Evolutionary conservation across 2,888 invertebrate species (phyloP).

Genomic region (Nysson spinosus): DNA sequence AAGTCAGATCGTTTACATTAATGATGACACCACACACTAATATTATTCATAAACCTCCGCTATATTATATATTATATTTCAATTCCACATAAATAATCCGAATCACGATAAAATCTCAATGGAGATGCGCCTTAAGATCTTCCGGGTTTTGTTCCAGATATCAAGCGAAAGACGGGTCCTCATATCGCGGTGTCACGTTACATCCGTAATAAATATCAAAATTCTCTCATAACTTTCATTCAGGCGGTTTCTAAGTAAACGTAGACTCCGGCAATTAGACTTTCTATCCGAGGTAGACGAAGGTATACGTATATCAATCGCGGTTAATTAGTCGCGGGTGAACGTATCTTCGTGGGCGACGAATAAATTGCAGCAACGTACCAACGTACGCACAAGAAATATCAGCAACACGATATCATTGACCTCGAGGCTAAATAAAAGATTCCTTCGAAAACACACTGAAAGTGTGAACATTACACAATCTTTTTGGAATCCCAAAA

Average conservation of each 20-base stretch:
- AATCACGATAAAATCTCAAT: no score
- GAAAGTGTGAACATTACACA: no score
- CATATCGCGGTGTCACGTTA: conserved; percentile 3
- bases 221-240: conserved; percentile 32
- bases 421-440: conserved; percentile 58
- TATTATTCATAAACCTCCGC: no score
- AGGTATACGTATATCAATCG: conserved; percentile 51
- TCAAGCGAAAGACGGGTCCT: not conserved
- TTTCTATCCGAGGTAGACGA: conserved; percentile 23
- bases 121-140: not conserved
- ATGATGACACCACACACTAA: no score
- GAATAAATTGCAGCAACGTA: conserved; percentile 26
- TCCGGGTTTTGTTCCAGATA: not conserved
- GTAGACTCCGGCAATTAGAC: conserved; percentile 27
- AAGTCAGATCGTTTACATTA: no score
- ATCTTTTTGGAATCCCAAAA: no score
- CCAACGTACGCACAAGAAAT: conserved; percentile 30
- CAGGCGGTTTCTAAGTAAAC: conserved; percentile 11
- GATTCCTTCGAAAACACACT: conserved; percentile 1
- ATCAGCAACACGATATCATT: conserved; percentile 49
- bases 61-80: no score
- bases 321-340: conserved; percentile 52
- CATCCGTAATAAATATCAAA: conserved; percentile 40
- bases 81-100: no score
- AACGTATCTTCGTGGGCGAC: conserved; percentile 38